Percentiles rank a stretch among this genome's conserved stretches.
Conservation (phyloP, 2,113 vertebrate genomes). For the Tonatia bakeri region DNA sequence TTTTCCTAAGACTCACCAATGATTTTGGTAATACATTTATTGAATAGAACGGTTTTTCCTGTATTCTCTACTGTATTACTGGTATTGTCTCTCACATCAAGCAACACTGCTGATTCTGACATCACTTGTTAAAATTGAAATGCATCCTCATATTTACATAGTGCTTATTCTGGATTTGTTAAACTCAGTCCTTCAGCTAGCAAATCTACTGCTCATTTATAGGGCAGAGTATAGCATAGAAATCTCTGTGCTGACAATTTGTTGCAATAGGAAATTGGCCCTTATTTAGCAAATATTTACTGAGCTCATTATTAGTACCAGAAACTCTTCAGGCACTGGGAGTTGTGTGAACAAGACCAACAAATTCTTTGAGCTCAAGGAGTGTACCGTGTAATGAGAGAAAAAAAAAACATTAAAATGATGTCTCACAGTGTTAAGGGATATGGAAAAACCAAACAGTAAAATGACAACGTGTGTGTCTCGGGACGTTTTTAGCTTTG, state of each 20-base stretch:
- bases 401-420: not conserved
- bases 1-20: not conserved
- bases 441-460: not conserved
- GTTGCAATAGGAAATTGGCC: not conserved
- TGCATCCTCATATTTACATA: not conserved
- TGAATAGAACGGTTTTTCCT: not conserved
- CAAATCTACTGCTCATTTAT: not conserved
- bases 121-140: slow-evolving; percentile 33
- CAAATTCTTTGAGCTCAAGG: not conserved
- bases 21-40: not conserved
- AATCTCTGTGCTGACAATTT: not conserved
- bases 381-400: not conserved
- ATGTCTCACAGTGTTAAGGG: not conserved
- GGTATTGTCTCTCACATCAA: not conserved
- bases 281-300: not conserved
- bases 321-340: not conserved
- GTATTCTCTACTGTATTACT: not conserved
- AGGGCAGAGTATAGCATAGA: not conserved
- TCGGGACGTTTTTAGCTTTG: not conserved
- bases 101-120: not conserved
- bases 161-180: not conserved
- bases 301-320: not conserved
- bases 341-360: not conserved
- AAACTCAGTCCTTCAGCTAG: not conserved
- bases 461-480: not conserved